Evolutionary conservation across 2,113 vertebrate species (phyloP).

Genomic region (Heterochromis multidens): DNA sequence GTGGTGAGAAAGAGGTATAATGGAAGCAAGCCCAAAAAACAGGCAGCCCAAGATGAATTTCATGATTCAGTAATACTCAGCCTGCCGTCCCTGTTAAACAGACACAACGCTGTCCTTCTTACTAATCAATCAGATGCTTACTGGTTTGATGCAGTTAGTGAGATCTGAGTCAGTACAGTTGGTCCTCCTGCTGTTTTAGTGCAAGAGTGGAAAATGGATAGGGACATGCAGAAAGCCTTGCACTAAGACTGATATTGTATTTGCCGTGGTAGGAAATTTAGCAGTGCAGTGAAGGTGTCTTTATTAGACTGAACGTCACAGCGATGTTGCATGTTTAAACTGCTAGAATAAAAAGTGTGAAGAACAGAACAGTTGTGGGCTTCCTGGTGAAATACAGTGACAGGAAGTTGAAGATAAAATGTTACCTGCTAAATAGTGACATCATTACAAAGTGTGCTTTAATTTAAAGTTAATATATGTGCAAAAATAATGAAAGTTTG

Average conservation of each 20-base stretch:
- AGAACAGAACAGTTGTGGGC: not conserved
- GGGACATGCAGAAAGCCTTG: not conserved
- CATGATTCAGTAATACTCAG: constrained; percentile 26
- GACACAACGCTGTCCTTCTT: not conserved
- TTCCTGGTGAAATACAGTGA: too few species aligned
- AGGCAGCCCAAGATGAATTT: constrained; percentile 42
- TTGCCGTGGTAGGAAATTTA: not conserved
- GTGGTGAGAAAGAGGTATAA: constrained; percentile 66
- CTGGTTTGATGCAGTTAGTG: not conserved
- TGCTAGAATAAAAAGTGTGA: not conserved
- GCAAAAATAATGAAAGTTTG: not conserved
- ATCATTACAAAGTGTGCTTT: not conserved
- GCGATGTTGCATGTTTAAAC: not conserved
- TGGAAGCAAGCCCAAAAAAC: constrained; percentile 41
- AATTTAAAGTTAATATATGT: not conserved
- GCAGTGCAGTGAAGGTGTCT: not conserved
- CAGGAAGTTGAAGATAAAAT: not conserved
- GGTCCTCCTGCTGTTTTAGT: not conserved
- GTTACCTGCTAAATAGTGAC: not conserved
- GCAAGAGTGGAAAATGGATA: not conserved
- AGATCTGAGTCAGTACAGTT: not conserved
- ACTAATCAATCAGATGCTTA: not conserved
- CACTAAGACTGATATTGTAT: not conserved
- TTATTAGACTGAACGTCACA: not conserved
- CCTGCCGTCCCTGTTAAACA: constrained; percentile 8